Base-by-base conservation (phyloP, 2,888 invertebrate genomes). In the Chalcis sispes region DNA sequence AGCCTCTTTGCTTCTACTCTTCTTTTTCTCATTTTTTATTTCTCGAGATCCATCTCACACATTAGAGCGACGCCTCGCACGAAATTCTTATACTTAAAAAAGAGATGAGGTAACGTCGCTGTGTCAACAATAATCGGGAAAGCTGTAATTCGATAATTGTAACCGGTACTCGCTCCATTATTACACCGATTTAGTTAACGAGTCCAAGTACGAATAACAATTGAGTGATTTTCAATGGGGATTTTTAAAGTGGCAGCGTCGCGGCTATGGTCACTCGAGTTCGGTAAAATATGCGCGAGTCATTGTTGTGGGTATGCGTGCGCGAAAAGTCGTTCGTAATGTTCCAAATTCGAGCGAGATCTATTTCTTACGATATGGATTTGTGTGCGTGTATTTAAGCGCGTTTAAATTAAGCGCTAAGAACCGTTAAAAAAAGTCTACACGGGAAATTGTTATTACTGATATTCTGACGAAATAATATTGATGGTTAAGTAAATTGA, bases 121-220 rank as follows among this genome's bases (percentile, higher is more conserved):
- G n/a, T 61, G 58, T 61, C 72, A 36, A 32, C 23, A n/a, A n/a
- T 15, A 15, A 13, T 42, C n/a, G 8, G 25, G 15, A 42, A 2
- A 8, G 15, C 23, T 15, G 59, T 48, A 48, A 42, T 70, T 42
- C 15, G 29, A 54, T 67, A 59, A 61, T 59, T 71, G 50, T 42
- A 13, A 0, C 5, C 20, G 20, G 50, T 8, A 10, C 32, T 29
- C 10, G 32, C n/a, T 18, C 25, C 40, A 2, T 71, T 23, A 40
- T 75, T 72, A 72, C 54, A 36, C 32, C 65, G 25, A 66, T 72
- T 72, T 72, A 27, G 32, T 72, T 67, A 72, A 67, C 74, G 54
- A 74, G 62, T 61, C 15, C 2, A 15, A 42, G 13, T 15, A 13
- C 62, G 27, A 20, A 50, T 29, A 18, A 66, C 50, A 59, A 66